Conservation (phyloP, 2,888 invertebrate species). For the Uropetala carovei region DNA sequence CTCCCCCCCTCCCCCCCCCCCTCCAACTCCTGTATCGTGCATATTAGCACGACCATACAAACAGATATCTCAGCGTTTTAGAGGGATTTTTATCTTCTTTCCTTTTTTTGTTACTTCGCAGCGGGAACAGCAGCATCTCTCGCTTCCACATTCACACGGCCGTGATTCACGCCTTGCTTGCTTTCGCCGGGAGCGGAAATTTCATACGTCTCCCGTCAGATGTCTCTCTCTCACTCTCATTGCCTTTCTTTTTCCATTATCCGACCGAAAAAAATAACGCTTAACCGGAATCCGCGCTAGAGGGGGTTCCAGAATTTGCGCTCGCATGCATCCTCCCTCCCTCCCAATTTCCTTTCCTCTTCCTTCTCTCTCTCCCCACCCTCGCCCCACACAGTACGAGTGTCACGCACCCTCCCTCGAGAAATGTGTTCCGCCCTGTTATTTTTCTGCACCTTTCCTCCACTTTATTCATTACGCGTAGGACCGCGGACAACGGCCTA, state of each 20-base stretch:
- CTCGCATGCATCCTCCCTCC: not conserved
- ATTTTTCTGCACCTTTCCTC: not conserved
- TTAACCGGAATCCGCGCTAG: not conserved
- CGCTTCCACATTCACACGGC: constrained; percentile 21
- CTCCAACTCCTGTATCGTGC: not conserved
- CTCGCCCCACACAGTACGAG: not conserved
- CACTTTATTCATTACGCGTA: not conserved
- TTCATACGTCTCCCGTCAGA: constrained; percentile 14
- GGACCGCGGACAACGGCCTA: not conserved
- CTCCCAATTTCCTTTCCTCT: not conserved
- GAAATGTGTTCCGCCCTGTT: not conserved
- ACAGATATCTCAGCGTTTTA: not conserved
- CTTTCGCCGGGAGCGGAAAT: constrained; percentile 2
- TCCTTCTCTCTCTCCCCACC: not conserved
- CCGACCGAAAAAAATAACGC: constrained; percentile 14
- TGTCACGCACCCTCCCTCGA: not conserved
- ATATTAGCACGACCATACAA: not conserved
- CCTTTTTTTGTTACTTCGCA: not conserved
- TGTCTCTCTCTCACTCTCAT: not conserved
- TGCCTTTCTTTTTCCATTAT: not conserved
- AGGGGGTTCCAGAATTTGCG: not conserved
- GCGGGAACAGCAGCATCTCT: not conserved
- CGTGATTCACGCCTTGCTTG: constrained; percentile 11
- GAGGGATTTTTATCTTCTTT: not conserved
- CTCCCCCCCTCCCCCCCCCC: not conserved